These are phyloP conservation scores for Picathartes gymnocephalus DNA, from an alignment of 2,113 vertebrate species.

Conservation along the genomic window DNA sequence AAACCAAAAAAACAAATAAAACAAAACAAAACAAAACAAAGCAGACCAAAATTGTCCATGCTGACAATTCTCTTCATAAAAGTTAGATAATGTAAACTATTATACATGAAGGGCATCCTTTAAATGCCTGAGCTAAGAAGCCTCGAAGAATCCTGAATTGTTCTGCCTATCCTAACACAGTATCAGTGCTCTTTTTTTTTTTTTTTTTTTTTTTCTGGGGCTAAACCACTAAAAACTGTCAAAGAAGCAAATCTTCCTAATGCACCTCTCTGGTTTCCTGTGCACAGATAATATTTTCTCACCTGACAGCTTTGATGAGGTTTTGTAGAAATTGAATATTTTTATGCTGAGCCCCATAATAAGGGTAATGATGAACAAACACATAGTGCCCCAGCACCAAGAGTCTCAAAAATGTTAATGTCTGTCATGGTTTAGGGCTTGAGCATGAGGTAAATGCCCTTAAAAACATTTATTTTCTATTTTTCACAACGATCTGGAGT, in stretches of 20 bases:
- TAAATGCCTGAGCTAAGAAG: not conserved
- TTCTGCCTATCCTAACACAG: not conserved
- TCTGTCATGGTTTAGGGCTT: not conserved
- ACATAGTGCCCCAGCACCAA: not conserved
- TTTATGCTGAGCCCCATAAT: not conserved
- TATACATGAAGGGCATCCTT: not conserved
- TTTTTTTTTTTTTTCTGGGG: rapidly evolving
- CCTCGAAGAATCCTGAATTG: not conserved
- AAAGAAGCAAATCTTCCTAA: not conserved
- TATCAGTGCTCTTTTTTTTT: not conserved
- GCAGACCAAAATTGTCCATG: not conserved
- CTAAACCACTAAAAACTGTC: not conserved
- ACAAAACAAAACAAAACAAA: not conserved
- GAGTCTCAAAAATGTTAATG: not conserved
- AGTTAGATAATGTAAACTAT: not conserved
- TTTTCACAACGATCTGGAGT: not conserved
- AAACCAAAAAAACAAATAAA: not conserved
- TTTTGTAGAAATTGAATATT: not conserved
- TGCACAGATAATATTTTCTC: not conserved
- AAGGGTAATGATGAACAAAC: not conserved
- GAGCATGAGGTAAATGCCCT: not conserved
- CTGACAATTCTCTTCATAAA: not conserved
- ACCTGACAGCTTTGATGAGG: not conserved
- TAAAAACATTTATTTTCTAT: not conserved
- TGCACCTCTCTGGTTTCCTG: not conserved